Conservation (phyloP, 2,113 vertebrate genomes). For the Cynoglossus semilaevis region DNA sequence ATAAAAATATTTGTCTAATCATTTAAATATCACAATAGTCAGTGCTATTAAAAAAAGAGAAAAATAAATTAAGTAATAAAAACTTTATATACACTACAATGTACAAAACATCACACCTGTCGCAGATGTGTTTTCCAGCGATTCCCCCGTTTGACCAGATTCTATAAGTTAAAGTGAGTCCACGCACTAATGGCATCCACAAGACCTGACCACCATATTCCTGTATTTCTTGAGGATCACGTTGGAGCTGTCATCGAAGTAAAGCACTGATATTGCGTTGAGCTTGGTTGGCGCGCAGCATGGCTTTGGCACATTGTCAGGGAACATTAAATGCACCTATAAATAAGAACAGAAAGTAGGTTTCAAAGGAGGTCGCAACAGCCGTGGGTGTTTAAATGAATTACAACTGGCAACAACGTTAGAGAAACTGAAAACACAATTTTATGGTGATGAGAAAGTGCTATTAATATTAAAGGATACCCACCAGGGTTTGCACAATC, state of each 20-base stretch:
- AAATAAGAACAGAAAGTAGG: conserved; percentile 36
- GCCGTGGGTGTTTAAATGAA: conserved; percentile 22
- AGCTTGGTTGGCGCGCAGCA: conserved; percentile 98
- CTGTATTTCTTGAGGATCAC: conserved; percentile 99
- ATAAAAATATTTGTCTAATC: conserved; percentile 53
- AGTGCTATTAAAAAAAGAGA: conserved; percentile 82
- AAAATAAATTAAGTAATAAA: conserved; percentile 92
- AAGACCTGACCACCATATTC: conserved; percentile 98
- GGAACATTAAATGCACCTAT: conserved; percentile 99
- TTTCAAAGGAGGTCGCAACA: conserved; percentile 25
- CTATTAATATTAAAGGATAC: conserved; percentile 12
- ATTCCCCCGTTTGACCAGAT: conserved; percentile 41
- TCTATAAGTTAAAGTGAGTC: conserved; percentile 52
- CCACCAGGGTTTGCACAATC: conserved; percentile 97
- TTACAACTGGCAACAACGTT: conserved; percentile 14
- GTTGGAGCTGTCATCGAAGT: conserved; percentile 99
- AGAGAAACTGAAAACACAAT: conserved; percentile 2
- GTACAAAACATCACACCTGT: conserved; percentile 85
- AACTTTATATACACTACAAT: conserved; percentile 95
- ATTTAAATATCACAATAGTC: conserved; percentile 75
- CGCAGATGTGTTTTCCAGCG: conserved; percentile 63
- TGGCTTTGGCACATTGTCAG: conserved; percentile 97
- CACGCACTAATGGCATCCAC: conserved; percentile 88
- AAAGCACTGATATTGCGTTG: conserved; percentile 98
- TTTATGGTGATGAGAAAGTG: conserved; percentile 15